Evolutionary conservation across 1,140 invertebrate species (phyloP).

Genomic region (Drosophila rufa): DNA sequence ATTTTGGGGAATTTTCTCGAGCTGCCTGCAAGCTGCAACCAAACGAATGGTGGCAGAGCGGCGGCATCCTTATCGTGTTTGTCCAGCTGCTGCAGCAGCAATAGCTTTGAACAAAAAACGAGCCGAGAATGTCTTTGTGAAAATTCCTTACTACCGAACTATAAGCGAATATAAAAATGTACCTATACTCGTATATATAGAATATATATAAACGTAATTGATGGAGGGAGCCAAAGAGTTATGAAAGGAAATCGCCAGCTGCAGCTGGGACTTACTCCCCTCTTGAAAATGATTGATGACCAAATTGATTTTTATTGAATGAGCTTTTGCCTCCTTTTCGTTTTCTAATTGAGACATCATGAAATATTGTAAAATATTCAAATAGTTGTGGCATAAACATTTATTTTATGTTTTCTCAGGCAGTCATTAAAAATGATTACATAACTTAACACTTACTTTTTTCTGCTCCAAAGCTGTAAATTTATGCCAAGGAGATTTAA

Average conservation of each 20-base stretch:
- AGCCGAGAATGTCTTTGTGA: slow-evolving; percentile 27
- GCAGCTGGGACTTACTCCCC: slow-evolving; percentile 17
- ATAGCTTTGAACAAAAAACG: slow-evolving; percentile 42
- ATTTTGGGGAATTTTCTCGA: slow-evolving; percentile 39
- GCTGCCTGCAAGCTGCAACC: slow-evolving; percentile 12
- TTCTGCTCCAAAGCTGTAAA: slow-evolving; percentile 12
- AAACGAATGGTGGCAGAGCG: slow-evolving; percentile 29
- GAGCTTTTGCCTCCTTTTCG: slow-evolving; percentile 5
- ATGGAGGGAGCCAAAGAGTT: slow-evolving; percentile 34
- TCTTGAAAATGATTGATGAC: slow-evolving; percentile 51
- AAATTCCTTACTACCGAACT: slow-evolving; percentile 10
- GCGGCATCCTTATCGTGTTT: slow-evolving; percentile 52
- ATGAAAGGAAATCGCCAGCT: slow-evolving; percentile 29
- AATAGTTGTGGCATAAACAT: neutral
- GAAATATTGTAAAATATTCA: slow-evolving; percentile 26
- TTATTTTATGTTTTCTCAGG: slow-evolving; percentile 19
- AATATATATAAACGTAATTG: slow-evolving; percentile 48
- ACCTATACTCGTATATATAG: neutral
- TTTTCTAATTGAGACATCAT: slow-evolving; percentile 27
- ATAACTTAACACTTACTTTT: slow-evolving; percentile 51
- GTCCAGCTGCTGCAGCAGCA: slow-evolving; percentile 56
- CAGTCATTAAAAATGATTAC: slow-evolving; percentile 39
- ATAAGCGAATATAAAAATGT: slow-evolving; percentile 7
- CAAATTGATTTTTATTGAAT: slow-evolving; percentile 38
- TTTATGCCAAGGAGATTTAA: slow-evolving; percentile 20